These are phyloP conservation scores for Anarsia innoxiella DNA, from an alignment of 2,888 invertebrate genomes.

Conservation along the genomic window DNA sequence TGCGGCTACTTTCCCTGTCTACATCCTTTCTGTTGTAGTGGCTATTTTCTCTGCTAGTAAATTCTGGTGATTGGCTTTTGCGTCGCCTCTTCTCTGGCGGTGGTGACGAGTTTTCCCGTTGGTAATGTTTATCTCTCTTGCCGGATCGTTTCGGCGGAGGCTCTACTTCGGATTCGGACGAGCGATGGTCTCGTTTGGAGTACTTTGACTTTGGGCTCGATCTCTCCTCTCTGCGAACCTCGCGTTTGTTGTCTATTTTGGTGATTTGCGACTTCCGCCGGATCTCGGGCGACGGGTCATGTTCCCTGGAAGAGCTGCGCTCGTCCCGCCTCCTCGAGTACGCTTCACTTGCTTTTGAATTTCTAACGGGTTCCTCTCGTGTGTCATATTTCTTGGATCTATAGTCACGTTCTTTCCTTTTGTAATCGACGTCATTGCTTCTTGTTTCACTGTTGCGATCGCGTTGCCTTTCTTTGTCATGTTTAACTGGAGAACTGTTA, in stretches of 20 bases:
- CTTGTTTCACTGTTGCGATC: slow-evolving; percentile 47
- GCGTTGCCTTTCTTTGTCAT: slow-evolving; percentile 43
- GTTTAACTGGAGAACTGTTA: slow-evolving; percentile 62
- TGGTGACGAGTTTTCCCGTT: slow-evolving; percentile 44
- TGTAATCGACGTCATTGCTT: slow-evolving; percentile 43
- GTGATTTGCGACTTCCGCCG: slow-evolving; percentile 50
- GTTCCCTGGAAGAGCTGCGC: slow-evolving; percentile 35
- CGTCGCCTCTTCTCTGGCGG: slow-evolving; percentile 51
- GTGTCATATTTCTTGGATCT: slow-evolving; percentile 58
- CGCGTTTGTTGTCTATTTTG: slow-evolving; percentile 48
- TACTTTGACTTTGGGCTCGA: slow-evolving; percentile 35
- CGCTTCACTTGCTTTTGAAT: slow-evolving; percentile 29
- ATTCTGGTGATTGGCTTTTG: slow-evolving; percentile 42
- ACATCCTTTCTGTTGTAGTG: slow-evolving; percentile 35
- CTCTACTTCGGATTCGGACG: slow-evolving; percentile 46
- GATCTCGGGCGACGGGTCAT: slow-evolving; percentile 41
- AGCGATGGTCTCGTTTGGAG: slow-evolving; percentile 38
- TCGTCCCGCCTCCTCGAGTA: slow-evolving; percentile 37
- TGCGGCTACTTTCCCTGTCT: slow-evolving; percentile 22
- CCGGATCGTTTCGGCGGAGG: slow-evolving; percentile 28
- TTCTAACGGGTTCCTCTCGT: slow-evolving; percentile 32
- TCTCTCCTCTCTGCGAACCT: slow-evolving; percentile 33
- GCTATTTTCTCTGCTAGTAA: slow-evolving; percentile 32
- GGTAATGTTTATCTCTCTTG: slow-evolving; percentile 38
- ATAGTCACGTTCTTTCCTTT: slow-evolving; percentile 59